These are phyloP conservation scores for Aporrectodea caliginosa DNA, from an alignment of 1,140 invertebrate genomes.

Conservation along the genomic window DNA sequence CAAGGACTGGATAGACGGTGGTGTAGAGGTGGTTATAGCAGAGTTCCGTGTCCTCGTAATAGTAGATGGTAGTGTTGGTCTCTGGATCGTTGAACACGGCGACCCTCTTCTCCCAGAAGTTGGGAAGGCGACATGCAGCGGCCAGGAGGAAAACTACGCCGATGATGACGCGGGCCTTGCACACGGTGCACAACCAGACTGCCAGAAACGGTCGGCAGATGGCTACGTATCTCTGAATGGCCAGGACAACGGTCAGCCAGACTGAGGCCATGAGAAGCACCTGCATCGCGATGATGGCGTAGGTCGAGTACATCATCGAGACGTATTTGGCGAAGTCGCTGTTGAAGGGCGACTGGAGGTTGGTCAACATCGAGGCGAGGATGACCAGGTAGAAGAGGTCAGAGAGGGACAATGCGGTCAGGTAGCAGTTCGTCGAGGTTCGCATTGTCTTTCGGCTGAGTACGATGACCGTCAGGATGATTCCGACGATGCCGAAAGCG, in stretches of 20 bases:
- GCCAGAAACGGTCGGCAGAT: constrained; percentile 58
- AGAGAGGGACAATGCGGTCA: constrained; percentile 69
- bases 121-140: background rate
- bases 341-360: constrained; percentile 1
- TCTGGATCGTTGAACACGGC: background rate
- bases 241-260: constrained; percentile 9
- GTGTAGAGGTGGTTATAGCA: background rate
- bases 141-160: background rate
- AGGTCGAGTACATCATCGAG: background rate
- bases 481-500: constrained; percentile 67
- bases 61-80: background rate
- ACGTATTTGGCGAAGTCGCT: background rate
- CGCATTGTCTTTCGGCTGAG: constrained; percentile 70
- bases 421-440: constrained; percentile 69
- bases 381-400: constrained; percentile 69
- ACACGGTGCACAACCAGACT: background rate
- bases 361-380: constrained; percentile 36
- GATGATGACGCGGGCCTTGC: background rate
- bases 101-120: constrained; percentile 4
- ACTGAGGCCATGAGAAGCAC: constrained; percentile 28
- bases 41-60: background rate
- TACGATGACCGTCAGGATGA: constrained; percentile 69
- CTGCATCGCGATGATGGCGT: constrained; percentile 23
- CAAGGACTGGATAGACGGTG: constrained; percentile 64
- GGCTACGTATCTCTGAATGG: background rate